These are phyloP conservation scores for Diachasma alloeum DNA, from an alignment of 1,140 invertebrate genomes.

Conservation along the genomic window DNA sequence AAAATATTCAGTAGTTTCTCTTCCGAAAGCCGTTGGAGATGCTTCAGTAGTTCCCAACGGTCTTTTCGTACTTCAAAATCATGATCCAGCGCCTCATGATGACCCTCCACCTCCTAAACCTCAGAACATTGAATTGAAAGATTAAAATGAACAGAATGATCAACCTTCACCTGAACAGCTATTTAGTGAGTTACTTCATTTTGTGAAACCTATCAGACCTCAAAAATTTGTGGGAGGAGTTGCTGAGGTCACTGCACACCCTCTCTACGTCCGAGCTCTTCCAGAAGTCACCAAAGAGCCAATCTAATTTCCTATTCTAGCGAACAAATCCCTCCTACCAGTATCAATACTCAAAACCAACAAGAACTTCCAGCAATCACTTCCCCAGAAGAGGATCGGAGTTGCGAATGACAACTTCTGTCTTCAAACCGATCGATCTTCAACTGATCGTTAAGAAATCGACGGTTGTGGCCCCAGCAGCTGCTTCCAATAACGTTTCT, in stretches of 20 bases:
- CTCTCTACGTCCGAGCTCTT: conserved; percentile 44
- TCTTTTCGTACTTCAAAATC: too few species aligned
- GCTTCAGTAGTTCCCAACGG: too few species aligned
- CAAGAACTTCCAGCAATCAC: conserved; percentile 44
- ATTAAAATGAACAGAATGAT: too few species aligned
- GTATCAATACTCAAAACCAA: conserved; percentile 43
- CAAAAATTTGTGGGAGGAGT: background rate
- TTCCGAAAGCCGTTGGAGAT: background rate
- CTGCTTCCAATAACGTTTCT: conserved; percentile 32
- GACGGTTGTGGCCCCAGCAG: conserved; percentile 22
- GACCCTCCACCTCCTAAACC: too few species aligned
- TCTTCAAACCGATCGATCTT: conserved; percentile 49
- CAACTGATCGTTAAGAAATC: conserved; percentile 33
- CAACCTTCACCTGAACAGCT: too few species aligned
- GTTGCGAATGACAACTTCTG: conserved; percentile 4
- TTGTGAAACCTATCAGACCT: too few species aligned
- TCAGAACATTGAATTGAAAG: too few species aligned
- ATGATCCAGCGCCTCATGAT: background rate
- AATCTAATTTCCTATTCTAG: conserved; percentile 48
- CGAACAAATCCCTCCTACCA: conserved; percentile 46
- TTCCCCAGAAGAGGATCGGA: conserved; percentile 23
- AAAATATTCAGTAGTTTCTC: background rate
- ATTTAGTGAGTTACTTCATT: too few species aligned
- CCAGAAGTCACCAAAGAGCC: conserved; percentile 43
- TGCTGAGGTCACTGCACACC: background rate